Percentiles rank a stretch among this genome's conserved stretches.
These are phyloP conservation scores for Globodera ellingtonae DNA, from an alignment of 1,140 invertebrate genomes.

Conservation along the genomic window DNA sequence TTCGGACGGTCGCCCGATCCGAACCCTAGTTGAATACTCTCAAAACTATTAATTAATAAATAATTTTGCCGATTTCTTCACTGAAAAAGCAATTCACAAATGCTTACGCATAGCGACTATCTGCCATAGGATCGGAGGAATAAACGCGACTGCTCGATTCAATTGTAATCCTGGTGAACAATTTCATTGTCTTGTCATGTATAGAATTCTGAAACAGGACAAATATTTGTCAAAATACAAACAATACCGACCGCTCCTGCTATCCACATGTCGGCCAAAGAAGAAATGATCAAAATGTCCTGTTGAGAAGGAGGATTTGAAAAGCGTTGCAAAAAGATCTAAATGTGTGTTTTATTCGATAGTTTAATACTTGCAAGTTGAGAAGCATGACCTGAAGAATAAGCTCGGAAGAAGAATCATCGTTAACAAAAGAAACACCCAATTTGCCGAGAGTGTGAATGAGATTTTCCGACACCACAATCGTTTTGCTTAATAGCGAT, in stretches of 20 bases:
- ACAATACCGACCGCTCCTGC: constrained; percentile 66
- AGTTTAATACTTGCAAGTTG: constrained; percentile 78
- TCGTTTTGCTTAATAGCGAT: constrained; percentile 10
- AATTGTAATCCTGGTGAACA: constrained; percentile 92
- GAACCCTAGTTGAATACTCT: no score
- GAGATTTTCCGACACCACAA: constrained; percentile 88
- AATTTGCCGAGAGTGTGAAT: constrained; percentile 96
- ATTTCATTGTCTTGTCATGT: constrained; percentile 93
- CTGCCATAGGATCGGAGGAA: constrained; percentile 72
- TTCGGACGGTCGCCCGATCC: no score
- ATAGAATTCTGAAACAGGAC: constrained; percentile 70
- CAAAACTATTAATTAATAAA: no score
- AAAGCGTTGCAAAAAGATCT: constrained; percentile 94
- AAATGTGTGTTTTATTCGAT: constrained; percentile 59
- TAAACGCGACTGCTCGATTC: constrained; percentile 89
- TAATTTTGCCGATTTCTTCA: no score
- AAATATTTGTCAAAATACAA: constrained; percentile 5
- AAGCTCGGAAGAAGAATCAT: constrained; percentile 73
- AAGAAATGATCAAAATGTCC: constrained; percentile 91
- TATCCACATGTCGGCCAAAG: constrained; percentile 94
- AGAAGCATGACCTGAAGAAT: constrained; percentile 43
- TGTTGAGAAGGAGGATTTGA: constrained; percentile 82
- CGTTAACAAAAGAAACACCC: constrained; percentile 86
- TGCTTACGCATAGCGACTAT: constrained; percentile 59
- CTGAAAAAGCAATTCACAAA: neutral